Evolutionary conservation across 2,797 vertebrate species (phyloP), one percentile per base, ranked within the genome.

Genomic region (Melopsittacus undulatus): DNA sequence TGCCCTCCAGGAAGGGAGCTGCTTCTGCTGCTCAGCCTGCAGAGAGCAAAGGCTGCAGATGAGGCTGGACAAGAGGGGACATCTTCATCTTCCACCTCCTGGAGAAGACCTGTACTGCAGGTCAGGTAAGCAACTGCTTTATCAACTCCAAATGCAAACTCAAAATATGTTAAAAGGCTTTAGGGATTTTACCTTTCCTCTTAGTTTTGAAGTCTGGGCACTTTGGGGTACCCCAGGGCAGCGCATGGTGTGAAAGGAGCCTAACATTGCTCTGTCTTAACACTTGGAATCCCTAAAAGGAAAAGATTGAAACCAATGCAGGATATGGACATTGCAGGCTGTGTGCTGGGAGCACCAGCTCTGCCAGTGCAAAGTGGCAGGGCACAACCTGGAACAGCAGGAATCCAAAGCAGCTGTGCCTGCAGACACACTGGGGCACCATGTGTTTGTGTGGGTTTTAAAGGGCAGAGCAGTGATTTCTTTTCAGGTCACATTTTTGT

Each of bases 41-140:
- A 4, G 52, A 27, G 49, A 2, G 6, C 38, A 21, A 16, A 40
- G 49, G n/a, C 34, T 27, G n/a, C 9, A 0, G 6, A 7, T 29
- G 3, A 36, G 67, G 67, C 87, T 74, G 63, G 51, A 43, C 68
- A 34, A 1, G 1, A 54, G 45, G 16, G 17, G 45, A 24, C 32
- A 17, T 30, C 78, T 63, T 82, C 90, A 62, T 38, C 78, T 18
- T 84, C 67, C 34, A 34, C 19, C 68, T 92, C 48, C 51, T 42
- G 78, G 38, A 61, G 66, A 40, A 79, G 75, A 80, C 29, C 4
- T 11, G 10, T 34, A 19, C 76, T 72, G 54, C 59, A 82, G 16
- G 48, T 26, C 78, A 83, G 95, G 95, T 96, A 79, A 62, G 89
- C 38, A 59, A 3, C 36, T n/a, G 27, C 52, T 92, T 38, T 42